Conservation (phyloP, 2,797 vertebrate genomes). For the Ctenosaura bakeri region DNA sequence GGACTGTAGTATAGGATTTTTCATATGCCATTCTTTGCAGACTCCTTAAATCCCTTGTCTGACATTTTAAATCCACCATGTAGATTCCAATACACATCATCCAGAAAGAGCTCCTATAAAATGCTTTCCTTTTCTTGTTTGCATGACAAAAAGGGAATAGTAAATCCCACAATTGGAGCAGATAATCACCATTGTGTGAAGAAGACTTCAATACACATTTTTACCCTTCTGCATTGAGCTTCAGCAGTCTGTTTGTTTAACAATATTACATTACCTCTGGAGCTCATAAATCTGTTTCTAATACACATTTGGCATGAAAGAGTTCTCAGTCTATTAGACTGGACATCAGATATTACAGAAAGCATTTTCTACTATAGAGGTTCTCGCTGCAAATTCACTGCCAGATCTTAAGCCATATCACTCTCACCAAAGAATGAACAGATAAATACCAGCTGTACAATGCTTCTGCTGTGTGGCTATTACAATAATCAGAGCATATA, state of each 20-base stretch:
- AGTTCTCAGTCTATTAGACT: constrained; percentile 32
- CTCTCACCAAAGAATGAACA: background rate
- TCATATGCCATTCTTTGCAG: constrained; percentile 58
- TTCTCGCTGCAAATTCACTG: constrained; percentile 17
- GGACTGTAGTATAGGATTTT: constrained; percentile 16
- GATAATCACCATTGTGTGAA: constrained; percentile 91
- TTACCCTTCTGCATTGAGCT: constrained; percentile 70
- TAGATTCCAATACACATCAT: constrained; percentile 88
- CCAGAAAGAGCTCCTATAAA: constrained; percentile 79
- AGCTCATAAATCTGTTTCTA: constrained; percentile 81
- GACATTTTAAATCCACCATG: constrained; percentile 84
- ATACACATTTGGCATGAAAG: constrained; percentile 84
- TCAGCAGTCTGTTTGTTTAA: constrained; percentile 86
- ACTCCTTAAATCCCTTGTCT: constrained; percentile 79
- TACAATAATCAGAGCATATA: background rate
- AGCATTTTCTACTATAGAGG: fast-evolving
- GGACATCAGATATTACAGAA: constrained; percentile 38
- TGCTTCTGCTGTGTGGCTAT: background rate
- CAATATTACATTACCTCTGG: constrained; percentile 86
- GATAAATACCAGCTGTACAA: constrained; percentile 9
- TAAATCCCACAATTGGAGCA: constrained; percentile 88
- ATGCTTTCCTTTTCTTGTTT: constrained; percentile 85
- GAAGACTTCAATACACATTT: constrained; percentile 91
- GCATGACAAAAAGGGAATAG: constrained; percentile 89
- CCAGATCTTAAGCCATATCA: background rate